These are phyloP conservation scores for Apodemia hepburni DNA, from an alignment of 2,888 invertebrate species.

Conservation along the genomic window DNA sequence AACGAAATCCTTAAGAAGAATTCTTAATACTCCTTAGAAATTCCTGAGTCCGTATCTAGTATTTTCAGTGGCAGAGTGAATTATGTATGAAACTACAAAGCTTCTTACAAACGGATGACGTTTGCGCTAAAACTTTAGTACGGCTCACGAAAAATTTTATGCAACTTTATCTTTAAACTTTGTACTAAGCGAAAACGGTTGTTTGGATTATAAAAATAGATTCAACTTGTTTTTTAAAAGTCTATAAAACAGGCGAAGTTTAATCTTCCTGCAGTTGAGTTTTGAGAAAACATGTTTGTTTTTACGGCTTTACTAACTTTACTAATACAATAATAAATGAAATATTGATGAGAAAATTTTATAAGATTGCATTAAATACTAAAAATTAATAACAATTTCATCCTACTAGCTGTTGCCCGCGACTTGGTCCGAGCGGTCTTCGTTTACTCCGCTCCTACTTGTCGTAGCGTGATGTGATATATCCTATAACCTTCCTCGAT, in stretches of 20 bases:
- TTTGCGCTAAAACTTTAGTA: constrained; percentile 21
- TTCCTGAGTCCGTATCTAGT: constrained; percentile 17
- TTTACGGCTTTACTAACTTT: neutral
- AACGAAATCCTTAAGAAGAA: no score
- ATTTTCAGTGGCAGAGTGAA: constrained; percentile 20
- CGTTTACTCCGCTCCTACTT: no score
- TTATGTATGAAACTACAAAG: constrained; percentile 23
- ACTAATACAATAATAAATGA: no score
- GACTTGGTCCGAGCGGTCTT: no score
- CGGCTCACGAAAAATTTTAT: constrained; percentile 21
- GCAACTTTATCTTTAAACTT: constrained; percentile 21
- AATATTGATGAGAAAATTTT: no score
- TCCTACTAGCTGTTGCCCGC: no score
- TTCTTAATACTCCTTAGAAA: neutral
- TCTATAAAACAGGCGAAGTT: constrained; percentile 17
- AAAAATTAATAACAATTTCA: no score
- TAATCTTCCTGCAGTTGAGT: constrained; percentile 6
- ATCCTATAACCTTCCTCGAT: no score
- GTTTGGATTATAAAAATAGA: constrained; percentile 19
- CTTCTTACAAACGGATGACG: constrained; percentile 23
- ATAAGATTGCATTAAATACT: no score
- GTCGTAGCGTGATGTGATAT: no score
- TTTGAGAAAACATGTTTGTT: constrained; percentile 1
- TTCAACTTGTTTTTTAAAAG: constrained; percentile 17
- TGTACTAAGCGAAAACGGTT: constrained; percentile 17